Percentiles rank a stretch among this genome's conserved stretches.
phyloP scores from a whole-genome alignment of 1,140 invertebrate species.

The Bombus confusus region DNA sequence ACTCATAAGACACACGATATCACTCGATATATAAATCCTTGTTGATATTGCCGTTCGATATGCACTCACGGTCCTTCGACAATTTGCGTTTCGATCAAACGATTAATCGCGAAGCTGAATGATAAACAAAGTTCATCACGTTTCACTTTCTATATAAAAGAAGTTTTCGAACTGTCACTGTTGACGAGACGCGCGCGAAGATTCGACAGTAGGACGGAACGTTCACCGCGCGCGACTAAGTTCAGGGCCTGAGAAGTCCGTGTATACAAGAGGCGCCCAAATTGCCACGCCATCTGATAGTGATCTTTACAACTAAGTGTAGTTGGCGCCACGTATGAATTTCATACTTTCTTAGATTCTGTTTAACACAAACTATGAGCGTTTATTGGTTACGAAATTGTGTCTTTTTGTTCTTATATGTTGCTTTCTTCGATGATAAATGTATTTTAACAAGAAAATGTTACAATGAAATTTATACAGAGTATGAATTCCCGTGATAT shows the following conservation, averaged over 20 bases:
- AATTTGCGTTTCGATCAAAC: not conserved
- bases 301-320: not conserved
- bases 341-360: too few relatives aligned
- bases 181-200: constrained; percentile 53
- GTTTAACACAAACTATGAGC: not conserved
- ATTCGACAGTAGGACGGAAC: constrained; percentile 64
- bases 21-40: not conserved
- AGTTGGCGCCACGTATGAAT: constrained; percentile 35
- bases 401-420: not conserved
- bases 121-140: constrained; percentile 19
- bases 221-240: constrained; percentile 68
- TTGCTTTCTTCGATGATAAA: not conserved
- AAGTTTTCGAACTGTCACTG: constrained; percentile 60
- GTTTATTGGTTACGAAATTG: too few relatives aligned
- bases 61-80: not conserved
- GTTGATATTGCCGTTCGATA: not conserved
- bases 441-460: not conserved
- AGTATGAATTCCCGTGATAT: not conserved
- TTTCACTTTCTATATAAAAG: constrained; percentile 3
- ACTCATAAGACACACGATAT: not conserved
- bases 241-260: constrained; percentile 55
- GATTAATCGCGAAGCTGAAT: not conserved
- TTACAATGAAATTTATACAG: not conserved
- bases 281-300: constrained; percentile 7
- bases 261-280: constrained; percentile 35